These are phyloP conservation scores for Nannoperca australis DNA, from an alignment of 2,797 vertebrate genomes.

Conservation along the genomic window DNA sequence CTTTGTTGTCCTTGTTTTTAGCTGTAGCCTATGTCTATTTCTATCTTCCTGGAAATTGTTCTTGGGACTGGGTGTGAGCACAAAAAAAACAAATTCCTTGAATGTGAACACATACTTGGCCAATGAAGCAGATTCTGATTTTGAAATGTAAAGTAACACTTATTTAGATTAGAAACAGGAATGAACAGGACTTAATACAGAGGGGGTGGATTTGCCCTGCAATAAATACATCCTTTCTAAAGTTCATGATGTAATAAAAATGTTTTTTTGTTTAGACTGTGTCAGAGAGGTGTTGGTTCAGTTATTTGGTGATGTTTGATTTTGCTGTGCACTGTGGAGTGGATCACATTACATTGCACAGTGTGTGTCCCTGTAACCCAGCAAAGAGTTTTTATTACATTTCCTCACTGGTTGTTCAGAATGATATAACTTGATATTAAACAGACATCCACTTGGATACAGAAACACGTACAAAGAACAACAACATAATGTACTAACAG, in stretches of 20 bases:
- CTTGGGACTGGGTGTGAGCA: too few species aligned
- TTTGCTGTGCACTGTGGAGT: not conserved
- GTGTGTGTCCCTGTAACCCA: not conserved
- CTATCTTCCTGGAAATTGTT: too few species aligned
- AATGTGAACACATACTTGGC: too few species aligned
- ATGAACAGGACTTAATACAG: too few species aligned
- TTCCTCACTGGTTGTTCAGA: not conserved
- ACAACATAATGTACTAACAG: not conserved
- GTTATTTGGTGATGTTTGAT: not conserved
- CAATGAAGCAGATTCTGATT: too few species aligned
- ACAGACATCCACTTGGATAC: too few species aligned
- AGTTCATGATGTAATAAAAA: not conserved
- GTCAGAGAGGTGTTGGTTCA: not conserved
- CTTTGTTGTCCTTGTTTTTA: too few species aligned
- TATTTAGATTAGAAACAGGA: too few species aligned
- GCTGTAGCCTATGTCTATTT: too few species aligned
- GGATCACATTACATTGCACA: not conserved
- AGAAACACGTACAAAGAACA: not conserved
- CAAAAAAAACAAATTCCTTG: too few species aligned
- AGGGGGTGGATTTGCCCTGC: too few species aligned
- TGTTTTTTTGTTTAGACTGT: not conserved
- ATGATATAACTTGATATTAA: conserved; percentile 8
- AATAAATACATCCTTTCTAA: not conserved
- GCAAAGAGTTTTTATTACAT: not conserved
- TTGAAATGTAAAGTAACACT: too few species aligned